Conservation (phyloP, 2,113 vertebrate species). For the Fukomys damarensis region DNA sequence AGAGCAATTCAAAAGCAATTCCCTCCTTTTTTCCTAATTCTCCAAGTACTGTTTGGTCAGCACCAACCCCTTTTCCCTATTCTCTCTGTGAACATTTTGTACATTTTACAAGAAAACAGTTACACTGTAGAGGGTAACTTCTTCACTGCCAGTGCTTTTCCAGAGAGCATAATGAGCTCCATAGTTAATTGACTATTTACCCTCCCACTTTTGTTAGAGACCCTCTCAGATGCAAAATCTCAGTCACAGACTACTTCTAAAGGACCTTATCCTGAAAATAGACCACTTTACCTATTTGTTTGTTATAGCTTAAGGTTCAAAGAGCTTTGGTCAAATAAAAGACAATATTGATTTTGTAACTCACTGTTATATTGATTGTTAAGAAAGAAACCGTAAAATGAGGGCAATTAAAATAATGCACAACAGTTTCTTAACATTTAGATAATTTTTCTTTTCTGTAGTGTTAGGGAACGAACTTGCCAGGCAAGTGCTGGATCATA, state of each 20-base stretch:
- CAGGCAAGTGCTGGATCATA: not conserved
- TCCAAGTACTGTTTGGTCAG: not conserved
- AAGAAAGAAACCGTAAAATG: not conserved
- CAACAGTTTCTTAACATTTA: not conserved
- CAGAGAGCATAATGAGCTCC: not conserved
- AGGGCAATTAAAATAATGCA: not conserved
- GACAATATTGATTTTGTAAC: not conserved
- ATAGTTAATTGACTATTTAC: not conserved
- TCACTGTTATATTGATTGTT: not conserved
- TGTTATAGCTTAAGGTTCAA: not conserved
- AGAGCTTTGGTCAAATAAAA: not conserved
- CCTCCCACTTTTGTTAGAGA: not conserved
- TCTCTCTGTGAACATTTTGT: not conserved
- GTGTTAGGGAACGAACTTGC: not conserved
- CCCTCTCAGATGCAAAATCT: not conserved
- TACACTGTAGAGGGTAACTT: not conserved
- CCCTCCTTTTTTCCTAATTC: not conserved
- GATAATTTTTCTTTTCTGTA: not conserved
- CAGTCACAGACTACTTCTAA: not conserved
- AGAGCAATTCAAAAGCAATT: not conserved
- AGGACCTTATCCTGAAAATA: not conserved
- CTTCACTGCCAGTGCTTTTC: not conserved
- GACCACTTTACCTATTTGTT: not conserved
- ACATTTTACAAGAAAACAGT: not conserved
- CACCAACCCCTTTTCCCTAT: not conserved